A percentile compares a stretch with the other conserved stretches of the same genome.
These are phyloP conservation scores for Morbakka virulenta DNA, from an alignment of 30 jellyfish, hydroid and myxozoan species.

Conservation along the genomic window DNA sequence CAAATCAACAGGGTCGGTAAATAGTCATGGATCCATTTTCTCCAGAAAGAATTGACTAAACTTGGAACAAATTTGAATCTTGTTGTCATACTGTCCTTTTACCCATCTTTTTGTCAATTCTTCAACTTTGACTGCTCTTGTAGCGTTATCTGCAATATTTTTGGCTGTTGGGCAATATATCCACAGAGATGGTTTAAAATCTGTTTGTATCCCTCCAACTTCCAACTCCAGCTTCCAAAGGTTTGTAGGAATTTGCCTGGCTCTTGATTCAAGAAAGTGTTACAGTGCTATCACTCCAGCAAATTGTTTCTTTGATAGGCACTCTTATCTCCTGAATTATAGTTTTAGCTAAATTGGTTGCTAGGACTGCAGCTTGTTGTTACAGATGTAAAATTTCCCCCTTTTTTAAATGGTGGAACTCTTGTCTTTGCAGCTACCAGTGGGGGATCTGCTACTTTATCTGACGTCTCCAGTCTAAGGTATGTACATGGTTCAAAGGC, in stretches of 20 bases:
- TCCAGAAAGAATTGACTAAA: too few relatives aligned
- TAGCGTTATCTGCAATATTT: not conserved
- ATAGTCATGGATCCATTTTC: too few relatives aligned
- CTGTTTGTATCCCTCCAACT: conserved; percentile 4
- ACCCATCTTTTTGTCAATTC: not conserved
- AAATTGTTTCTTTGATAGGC: not conserved
- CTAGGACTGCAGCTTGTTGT: conserved; percentile 6
- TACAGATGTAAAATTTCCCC: not conserved
- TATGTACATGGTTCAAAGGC: conserved; percentile 75
- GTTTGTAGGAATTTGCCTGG: conserved; percentile 10
- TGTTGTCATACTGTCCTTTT: too few relatives aligned
- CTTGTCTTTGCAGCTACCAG: conserved; percentile 10
- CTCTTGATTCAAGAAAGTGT: not conserved
- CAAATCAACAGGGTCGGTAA: too few relatives aligned
- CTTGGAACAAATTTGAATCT: too few relatives aligned
- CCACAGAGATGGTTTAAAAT: conserved; percentile 12
- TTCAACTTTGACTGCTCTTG: not conserved
- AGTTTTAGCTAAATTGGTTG: not conserved
- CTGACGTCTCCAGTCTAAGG: conserved; percentile 39
- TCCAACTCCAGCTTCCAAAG: conserved; percentile 9
- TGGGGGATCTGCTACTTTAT: conserved; percentile 32
- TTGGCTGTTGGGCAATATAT: not conserved
- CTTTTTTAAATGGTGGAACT: conserved; percentile 31
- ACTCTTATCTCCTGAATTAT: conserved; percentile 6
- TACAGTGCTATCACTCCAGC: not conserved